These are phyloP conservation scores for Blastobasis lacticolella DNA, from an alignment of 2,888 invertebrate species.

Conservation along the genomic window DNA sequence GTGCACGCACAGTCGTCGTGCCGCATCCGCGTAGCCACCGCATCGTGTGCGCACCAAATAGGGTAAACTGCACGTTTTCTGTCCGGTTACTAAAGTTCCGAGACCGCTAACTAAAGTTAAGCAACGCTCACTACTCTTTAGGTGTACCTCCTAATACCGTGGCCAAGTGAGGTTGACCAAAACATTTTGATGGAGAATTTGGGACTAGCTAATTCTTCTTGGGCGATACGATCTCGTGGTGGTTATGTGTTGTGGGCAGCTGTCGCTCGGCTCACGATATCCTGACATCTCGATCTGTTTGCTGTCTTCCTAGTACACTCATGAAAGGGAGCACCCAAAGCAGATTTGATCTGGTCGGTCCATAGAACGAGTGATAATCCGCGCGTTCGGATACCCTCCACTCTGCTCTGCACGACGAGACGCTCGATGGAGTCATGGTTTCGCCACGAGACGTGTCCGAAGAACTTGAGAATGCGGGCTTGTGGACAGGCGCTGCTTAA, in stretches of 20 bases:
- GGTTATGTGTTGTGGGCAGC: slow-evolving; percentile 7
- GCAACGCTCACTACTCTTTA: too few species aligned
- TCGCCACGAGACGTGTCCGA: not conserved
- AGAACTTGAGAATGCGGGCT: not conserved
- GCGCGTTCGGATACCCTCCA: not conserved
- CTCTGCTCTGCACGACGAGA: not conserved
- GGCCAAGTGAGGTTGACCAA: too few species aligned
- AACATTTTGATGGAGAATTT: too few species aligned
- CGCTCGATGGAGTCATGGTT: not conserved
- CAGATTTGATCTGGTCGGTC: slow-evolving; percentile 1
- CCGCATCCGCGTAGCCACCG: too few species aligned
- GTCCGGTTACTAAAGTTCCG: too few species aligned
- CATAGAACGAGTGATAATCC: not conserved
- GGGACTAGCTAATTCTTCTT: not conserved
- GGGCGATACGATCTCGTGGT: slow-evolving; percentile 5
- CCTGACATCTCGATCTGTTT: not conserved
- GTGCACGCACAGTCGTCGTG: too few species aligned
- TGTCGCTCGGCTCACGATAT: not conserved
- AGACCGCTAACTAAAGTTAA: too few species aligned
- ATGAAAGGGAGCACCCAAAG: not conserved
- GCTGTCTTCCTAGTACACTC: not conserved
- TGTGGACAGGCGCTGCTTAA: not conserved
- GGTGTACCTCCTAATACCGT: too few species aligned
- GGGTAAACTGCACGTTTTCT: too few species aligned
- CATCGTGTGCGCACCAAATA: too few species aligned